phyloP scores from a whole-genome alignment of 2,888 invertebrate genomes.

The Ochlodes sylvanus region DNA sequence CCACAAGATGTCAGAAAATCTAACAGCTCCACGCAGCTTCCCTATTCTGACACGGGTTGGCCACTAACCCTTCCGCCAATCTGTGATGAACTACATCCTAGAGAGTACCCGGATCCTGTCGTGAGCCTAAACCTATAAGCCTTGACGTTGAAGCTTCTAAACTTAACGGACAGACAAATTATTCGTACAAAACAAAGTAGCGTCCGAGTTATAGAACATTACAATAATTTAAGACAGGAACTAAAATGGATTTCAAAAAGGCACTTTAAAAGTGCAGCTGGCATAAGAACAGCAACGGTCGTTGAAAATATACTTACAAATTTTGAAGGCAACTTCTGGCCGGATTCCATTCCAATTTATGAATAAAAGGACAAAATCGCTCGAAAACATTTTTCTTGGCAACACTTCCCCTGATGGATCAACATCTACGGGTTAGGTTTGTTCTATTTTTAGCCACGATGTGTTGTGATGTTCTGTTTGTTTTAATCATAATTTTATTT shows the following conservation, averaged over 20 bases:
- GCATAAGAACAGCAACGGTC: slow-evolving; percentile 16
- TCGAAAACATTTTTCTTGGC: slow-evolving; percentile 33
- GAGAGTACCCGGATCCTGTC: too few relatives aligned
- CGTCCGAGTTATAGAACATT: not conserved
- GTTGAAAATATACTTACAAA: slow-evolving; percentile 34
- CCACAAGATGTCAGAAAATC: too few relatives aligned
- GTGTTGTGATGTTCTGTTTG: not conserved
- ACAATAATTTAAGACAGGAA: not conserved
- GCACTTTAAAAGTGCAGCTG: slow-evolving; percentile 18
- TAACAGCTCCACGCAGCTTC: too few relatives aligned
- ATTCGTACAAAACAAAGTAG: too few relatives aligned
- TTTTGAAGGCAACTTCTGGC: slow-evolving; percentile 25
- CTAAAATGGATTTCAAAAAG: slow-evolving; percentile 11
- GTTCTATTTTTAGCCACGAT: not conserved
- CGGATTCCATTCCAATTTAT: slow-evolving; percentile 36
- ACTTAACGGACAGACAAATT: too few relatives aligned
- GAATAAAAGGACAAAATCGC: slow-evolving; percentile 25
- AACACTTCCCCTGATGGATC: slow-evolving; percentile 14
- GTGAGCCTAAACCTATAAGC: too few relatives aligned
- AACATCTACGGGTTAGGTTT: slow-evolving; percentile 3
- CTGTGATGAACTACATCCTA: too few relatives aligned
- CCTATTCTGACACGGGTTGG: too few relatives aligned
- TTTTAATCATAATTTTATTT: slow-evolving; percentile 9
- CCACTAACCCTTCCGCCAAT: too few relatives aligned
- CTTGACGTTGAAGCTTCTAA: too few relatives aligned